These are phyloP conservation scores for Apantesis nais DNA, from an alignment of 2,888 invertebrate genomes.

Conservation along the genomic window DNA sequence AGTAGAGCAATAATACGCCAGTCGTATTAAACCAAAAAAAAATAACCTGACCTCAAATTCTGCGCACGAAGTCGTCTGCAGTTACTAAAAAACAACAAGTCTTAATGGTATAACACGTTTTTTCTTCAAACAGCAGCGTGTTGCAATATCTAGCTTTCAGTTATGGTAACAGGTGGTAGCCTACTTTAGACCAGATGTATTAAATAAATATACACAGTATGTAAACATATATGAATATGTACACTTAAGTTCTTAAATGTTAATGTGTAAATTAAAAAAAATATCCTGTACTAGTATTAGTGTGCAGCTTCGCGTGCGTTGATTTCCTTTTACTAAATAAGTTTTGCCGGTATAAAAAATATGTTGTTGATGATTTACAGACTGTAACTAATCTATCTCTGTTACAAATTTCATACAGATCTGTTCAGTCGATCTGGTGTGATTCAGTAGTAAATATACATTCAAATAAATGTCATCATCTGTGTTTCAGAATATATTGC, in stretches of 20 bases:
- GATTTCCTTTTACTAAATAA: no score
- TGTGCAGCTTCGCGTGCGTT: no score
- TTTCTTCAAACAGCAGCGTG: conserved; percentile 1
- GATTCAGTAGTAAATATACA: no score
- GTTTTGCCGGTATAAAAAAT: no score
- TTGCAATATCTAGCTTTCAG: conserved; percentile 23
- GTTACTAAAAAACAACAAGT: background rate
- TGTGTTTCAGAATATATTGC: no score
- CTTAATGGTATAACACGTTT: background rate
- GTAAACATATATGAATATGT: background rate
- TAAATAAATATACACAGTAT: conserved; percentile 2
- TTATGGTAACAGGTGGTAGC: conserved; percentile 35
- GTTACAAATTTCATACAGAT: no score
- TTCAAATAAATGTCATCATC: no score
- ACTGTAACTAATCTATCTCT: no score
- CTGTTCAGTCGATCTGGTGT: no score
- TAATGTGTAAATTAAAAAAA: background rate
- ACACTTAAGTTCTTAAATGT: conserved; percentile 15
- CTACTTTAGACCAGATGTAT: conserved; percentile 27
- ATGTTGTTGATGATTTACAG: no score
- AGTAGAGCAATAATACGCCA: no score
- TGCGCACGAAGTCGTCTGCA: background rate
- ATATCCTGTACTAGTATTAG: background rate
- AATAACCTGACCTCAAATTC: background rate
- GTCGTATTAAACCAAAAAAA: background rate